Percentiles rank a stretch among this genome's conserved stretches.
phyloP scores from a whole-genome alignment of 2,797 vertebrate species.

The Champsocephalus esox region DNA sequence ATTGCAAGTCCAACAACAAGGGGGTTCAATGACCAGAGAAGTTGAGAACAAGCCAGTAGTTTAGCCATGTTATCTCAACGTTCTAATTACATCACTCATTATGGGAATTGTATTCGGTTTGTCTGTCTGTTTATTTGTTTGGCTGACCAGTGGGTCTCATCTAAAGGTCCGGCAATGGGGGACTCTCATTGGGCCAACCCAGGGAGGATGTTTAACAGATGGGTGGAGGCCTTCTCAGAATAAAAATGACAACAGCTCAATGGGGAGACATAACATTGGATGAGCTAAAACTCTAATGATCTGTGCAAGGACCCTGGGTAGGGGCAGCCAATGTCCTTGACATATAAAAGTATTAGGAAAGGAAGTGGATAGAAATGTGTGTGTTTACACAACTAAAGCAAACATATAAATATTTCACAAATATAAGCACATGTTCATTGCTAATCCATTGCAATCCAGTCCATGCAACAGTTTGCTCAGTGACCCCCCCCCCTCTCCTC shows the following conservation, averaged over 20 bases:
- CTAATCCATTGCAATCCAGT: neutral
- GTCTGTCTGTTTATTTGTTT: no score
- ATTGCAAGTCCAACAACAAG: conserved; percentile 9
- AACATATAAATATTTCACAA: neutral
- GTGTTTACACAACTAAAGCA: neutral
- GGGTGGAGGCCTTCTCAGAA: conserved; percentile 41
- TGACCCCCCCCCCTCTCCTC: conserved; percentile 41
- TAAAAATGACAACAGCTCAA: conserved; percentile 35
- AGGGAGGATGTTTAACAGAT: conserved; percentile 43
- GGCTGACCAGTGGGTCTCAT: conserved; percentile 14
- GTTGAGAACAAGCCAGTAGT: neutral
- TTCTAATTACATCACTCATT: no score
- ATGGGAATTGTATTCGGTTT: no score
- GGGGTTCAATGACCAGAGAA: neutral
- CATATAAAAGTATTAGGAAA: conserved; percentile 1
- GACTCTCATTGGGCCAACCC: conserved; percentile 27
- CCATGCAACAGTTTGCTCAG: conserved; percentile 18
- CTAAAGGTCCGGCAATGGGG: conserved; percentile 20
- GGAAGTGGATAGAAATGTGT: neutral
- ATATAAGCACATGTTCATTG: neutral
- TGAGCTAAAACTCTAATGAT: conserved; percentile 21
- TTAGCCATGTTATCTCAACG: neutral
- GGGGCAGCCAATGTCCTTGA: conserved; percentile 12
- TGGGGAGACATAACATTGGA: conserved; percentile 33
- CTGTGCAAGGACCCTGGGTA: neutral